Base-by-base conservation (phyloP, 2,888 invertebrate species). In the Lymantria monacha region DNA sequence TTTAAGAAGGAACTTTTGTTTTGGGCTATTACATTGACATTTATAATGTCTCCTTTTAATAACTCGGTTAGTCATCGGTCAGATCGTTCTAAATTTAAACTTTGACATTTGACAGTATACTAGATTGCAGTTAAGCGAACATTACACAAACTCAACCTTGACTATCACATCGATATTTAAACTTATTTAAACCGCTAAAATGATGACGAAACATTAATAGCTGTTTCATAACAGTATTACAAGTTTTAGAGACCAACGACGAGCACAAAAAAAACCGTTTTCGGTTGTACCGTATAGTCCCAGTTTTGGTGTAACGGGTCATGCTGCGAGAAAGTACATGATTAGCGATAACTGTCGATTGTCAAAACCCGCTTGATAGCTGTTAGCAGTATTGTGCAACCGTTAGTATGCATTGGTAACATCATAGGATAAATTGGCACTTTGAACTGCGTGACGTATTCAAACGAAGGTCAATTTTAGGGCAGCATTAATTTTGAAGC, bases 181-280 rank as follows among this genome's bases (percentile, higher is more conserved):
- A 51, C 53, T 60, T 53, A 64, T 53, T 62, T 57, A 30, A 58
- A 72, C 72, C 70, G 72, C 71, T 72, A 76, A 73, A 64, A 50
- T 61, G 68, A 72, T 88, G 87, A 87, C 81, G 87, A 84, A 81
- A 88, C 63, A 30, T 59, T 75, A 80, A 79, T 78, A 81, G 79
- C 72, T 69, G 75, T 87, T 87, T 87, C 87, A 81, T 90, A 91
- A 88, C 88, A 85, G 87, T 86, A 87, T 82, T 84, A 86, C 87
- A 66, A 74, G 85, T 86, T 85, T 81, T 78, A 76, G 78, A 69
- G 53, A 74, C 67, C 63, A 65, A 66, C 69, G 84, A 85, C 84
- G 85, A 79, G 77, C 74, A 81, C 71, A 83, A 81, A 81, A 81
- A 81, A 82, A 87, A 81, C 79, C 80, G 85, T 86, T 83, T 77